Percentiles rank a stretch among this genome's conserved stretches.
Conservation (phyloP, 2,113 vertebrate species). For the Cheilinus undulatus region DNA sequence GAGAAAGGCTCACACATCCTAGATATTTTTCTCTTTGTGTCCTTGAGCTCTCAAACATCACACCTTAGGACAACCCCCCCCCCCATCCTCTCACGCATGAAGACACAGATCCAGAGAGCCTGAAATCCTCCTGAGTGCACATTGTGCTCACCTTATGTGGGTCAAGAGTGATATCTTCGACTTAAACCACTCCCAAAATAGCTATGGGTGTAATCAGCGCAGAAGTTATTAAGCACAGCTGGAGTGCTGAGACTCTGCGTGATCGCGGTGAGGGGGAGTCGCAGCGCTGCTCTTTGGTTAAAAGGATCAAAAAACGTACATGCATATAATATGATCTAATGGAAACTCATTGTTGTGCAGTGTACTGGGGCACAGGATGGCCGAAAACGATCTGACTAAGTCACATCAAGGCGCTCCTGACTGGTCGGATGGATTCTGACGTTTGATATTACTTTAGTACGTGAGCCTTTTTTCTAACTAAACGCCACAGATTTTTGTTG, state of each 20-base stretch:
- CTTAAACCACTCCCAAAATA: conserved; percentile 70
- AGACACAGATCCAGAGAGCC: conserved; percentile 4
- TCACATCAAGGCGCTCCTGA: no score
- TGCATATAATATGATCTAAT: no score
- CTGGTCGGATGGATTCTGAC: no score
- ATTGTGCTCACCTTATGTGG: conserved; percentile 66
- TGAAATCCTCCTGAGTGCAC: conserved; percentile 51
- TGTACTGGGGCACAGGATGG: no score
- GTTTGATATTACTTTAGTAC: no score
- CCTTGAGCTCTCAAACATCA: not conserved
- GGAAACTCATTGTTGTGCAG: no score
- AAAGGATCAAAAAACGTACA: no score
- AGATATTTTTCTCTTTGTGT: not conserved
- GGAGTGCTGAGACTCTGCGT: conserved; percentile 35
- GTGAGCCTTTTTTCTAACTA: no score
- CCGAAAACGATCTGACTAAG: no score
- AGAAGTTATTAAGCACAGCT: conserved; percentile 75
- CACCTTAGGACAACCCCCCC: not conserved
- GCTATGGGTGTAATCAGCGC: conserved; percentile 65
- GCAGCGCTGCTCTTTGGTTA: no score
- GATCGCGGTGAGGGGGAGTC: conserved; percentile 49
- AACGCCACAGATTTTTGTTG: no score
- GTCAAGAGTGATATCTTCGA: conserved; percentile 70
- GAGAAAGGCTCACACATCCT: conserved; percentile 1
- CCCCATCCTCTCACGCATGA: not conserved